Evolutionary conservation across 2,888 invertebrate genomes (phyloP).

Genomic region (Helicoverpa assulta): DNA sequence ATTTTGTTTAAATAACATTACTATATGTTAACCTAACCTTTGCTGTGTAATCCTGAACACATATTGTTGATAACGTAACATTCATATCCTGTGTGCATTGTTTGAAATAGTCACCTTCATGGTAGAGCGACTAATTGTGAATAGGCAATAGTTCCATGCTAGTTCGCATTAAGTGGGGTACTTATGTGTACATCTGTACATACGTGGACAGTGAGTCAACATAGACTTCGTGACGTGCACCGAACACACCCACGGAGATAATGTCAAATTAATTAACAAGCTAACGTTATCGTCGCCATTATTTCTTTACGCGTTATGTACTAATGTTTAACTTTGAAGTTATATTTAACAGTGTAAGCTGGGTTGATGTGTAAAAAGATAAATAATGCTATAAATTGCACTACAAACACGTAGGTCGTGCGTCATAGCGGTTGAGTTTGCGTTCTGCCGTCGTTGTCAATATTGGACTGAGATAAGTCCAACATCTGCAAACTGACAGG

Average conservation of each 20-base stretch:
- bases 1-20: slow-evolving; percentile 12
- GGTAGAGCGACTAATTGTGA: slow-evolving; percentile 51
- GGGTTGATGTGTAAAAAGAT: slow-evolving; percentile 44
- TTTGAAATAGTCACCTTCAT: slow-evolving; percentile 49
- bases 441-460: slow-evolving; percentile 38
- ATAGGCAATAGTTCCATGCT: slow-evolving; percentile 39
- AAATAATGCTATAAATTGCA: slow-evolving; percentile 51
- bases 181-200: slow-evolving; percentile 22
- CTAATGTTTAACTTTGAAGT: slow-evolving; percentile 42
- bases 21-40: slow-evolving; percentile 23
- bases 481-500: slow-evolving; percentile 17
- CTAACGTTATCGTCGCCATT: slow-evolving; percentile 57
- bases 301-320: slow-evolving; percentile 42
- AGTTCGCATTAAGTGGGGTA: slow-evolving; percentile 25
- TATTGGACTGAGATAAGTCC: slow-evolving; percentile 49
- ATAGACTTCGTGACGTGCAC: slow-evolving; percentile 68
- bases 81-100: slow-evolving; percentile 40
- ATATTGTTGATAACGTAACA: slow-evolving; percentile 27
- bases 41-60: slow-evolving; percentile 33
- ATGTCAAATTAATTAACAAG: slow-evolving; percentile 67
- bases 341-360: slow-evolving; percentile 30
- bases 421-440: slow-evolving; percentile 47
- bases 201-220: slow-evolving; percentile 49
- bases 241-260: slow-evolving; percentile 79
- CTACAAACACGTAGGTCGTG: slow-evolving; percentile 47